Percentiles rank a stretch among this genome's conserved stretches.
Evolutionary conservation across 2,113 vertebrate species (phyloP).

Genomic region (Protobothrops mucrosquamatus): DNA sequence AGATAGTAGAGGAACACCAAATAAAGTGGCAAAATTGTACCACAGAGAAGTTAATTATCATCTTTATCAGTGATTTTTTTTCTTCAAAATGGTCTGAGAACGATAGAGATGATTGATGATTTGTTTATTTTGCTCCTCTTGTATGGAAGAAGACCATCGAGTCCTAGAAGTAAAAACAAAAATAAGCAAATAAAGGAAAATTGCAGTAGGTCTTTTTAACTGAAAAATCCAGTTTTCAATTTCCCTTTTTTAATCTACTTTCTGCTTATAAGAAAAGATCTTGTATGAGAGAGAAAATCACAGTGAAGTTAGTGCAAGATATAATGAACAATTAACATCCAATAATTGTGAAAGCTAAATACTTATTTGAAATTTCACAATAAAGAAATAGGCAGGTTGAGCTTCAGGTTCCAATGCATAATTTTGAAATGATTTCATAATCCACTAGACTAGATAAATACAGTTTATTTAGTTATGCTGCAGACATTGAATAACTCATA

Average conservation of each 20-base stretch:
- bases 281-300: neutral
- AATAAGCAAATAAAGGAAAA: neutral
- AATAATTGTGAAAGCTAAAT: neutral
- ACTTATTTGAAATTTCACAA: neutral
- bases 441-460: neutral
- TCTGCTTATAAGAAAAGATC: neutral
- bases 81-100: neutral
- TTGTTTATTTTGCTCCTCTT: neutral
- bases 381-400: neutral
- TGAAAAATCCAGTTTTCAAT: neutral
- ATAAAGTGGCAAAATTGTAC: neutral
- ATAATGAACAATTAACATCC: neutral
- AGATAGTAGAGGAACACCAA: neutral
- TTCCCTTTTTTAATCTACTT: neutral
- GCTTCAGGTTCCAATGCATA: neutral
- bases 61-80: neutral
- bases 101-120: neutral
- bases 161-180: neutral
- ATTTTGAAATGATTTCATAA: neutral
- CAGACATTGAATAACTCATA: neutral
- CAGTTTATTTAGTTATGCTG: neutral
- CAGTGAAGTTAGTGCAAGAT: neutral
- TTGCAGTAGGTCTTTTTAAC: neutral
- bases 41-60: neutral
- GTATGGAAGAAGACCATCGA: neutral